Conservation (phyloP, 1,140 invertebrate species). For the Fopius arisanus region DNA sequence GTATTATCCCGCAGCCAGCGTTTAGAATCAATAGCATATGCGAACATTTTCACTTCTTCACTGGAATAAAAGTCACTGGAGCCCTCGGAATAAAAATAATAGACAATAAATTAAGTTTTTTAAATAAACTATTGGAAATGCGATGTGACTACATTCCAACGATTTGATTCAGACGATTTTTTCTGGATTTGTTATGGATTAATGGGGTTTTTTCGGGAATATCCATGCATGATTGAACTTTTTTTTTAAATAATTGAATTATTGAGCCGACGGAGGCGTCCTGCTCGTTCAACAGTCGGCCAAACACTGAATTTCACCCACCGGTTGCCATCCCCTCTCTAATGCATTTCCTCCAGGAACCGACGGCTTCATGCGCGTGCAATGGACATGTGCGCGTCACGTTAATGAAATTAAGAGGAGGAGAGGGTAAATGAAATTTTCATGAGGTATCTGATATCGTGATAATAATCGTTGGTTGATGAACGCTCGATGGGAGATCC, state of each 20-base stretch:
- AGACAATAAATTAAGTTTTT: background rate
- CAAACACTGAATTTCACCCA: slow-evolving; percentile 43
- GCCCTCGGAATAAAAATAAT: background rate
- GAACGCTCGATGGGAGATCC: too few species aligned
- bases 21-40: slow-evolving; percentile 59
- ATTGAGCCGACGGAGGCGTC: background rate
- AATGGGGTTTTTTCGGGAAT: background rate
- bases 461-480: background rate
- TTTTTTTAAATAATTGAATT: background rate
- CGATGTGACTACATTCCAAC: too few species aligned
- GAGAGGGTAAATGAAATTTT: background rate
- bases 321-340: slow-evolving; percentile 39
- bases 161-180: too few species aligned
- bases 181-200: too few species aligned
- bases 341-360: background rate
- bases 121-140: too few species aligned
- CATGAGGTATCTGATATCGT: background rate
- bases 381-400: background rate
- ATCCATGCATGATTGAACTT: background rate
- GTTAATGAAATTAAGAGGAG: background rate
- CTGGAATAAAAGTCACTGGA: background rate
- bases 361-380: background rate
- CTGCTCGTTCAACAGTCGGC: slow-evolving; percentile 35
- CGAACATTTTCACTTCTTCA: slow-evolving; percentile 54
- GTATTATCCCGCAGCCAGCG: slow-evolving; percentile 61